These are phyloP conservation scores for Metallyticus violacea DNA, from an alignment of 2,888 invertebrate genomes.

Conservation along the genomic window DNA sequence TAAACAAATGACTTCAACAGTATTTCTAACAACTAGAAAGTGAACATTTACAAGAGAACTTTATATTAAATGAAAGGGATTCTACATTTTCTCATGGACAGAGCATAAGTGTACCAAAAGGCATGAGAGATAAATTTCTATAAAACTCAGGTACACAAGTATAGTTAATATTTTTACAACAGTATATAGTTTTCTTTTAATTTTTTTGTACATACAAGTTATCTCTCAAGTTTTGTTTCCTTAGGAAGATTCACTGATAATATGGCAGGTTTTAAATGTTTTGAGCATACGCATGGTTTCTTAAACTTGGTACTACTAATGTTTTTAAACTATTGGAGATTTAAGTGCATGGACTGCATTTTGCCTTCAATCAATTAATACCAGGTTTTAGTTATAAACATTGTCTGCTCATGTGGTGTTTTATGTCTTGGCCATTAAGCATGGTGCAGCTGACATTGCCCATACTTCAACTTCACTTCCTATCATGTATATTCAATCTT, in stretches of 20 bases:
- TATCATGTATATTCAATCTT: too few species aligned
- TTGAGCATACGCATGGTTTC: background rate
- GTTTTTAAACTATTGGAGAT: too few species aligned
- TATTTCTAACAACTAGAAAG: background rate
- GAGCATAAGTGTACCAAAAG: background rate
- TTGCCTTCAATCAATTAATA: too few species aligned
- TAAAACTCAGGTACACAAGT: background rate
- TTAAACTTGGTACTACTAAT: background rate
- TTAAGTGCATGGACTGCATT: too few species aligned
- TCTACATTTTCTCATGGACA: background rate
- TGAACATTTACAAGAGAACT: background rate
- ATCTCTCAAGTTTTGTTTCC: background rate
- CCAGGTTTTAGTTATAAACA: too few species aligned
- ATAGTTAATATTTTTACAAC: background rate
- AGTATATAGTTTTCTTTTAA: background rate
- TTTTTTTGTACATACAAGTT: background rate
- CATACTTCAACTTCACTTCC: too few species aligned
- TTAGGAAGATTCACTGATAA: background rate
- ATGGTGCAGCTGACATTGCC: too few species aligned
- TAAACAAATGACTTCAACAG: background rate
- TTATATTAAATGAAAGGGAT: background rate
- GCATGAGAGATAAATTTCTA: background rate
- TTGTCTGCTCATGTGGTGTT: too few species aligned
- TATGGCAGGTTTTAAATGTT: background rate
- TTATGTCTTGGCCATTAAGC: too few species aligned